Conservation (phyloP, 2,797 vertebrate species). For the Diplodus puntazzo region DNA sequence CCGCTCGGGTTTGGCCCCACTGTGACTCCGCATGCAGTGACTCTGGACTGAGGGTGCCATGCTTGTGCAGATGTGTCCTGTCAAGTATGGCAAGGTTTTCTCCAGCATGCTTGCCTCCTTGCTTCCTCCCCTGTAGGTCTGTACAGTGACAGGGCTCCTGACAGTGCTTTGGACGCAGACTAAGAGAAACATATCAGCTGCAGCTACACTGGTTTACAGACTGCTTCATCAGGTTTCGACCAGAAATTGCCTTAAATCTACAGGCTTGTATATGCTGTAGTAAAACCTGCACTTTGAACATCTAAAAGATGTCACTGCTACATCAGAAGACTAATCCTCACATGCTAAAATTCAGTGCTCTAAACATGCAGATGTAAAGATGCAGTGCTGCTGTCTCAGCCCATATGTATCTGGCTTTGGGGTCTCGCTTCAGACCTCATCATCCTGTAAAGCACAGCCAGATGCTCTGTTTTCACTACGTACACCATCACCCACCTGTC, state of each 20-base stretch:
- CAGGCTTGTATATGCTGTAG: not conserved
- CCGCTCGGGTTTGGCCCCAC: conserved; percentile 77
- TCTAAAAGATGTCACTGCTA: not conserved
- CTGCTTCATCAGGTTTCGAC: conserved; percentile 4
- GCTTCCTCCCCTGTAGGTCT: conserved; percentile 86
- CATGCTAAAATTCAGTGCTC: conserved; percentile 10
- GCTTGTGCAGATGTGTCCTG: conserved; percentile 85
- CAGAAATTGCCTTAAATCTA: conserved; percentile 15
- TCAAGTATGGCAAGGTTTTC: conserved; percentile 86
- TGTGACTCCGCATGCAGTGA: conserved; percentile 88
- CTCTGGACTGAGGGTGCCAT: conserved; percentile 86
- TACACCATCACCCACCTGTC: not conserved
- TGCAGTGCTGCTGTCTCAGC: conserved; percentile 67
- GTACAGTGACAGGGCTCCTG: conserved; percentile 72
- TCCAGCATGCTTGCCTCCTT: conserved; percentile 88
- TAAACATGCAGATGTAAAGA: conserved; percentile 3
- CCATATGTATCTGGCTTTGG: conserved; percentile 73
- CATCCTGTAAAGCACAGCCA: conserved; percentile 76
- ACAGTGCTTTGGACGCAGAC: conserved; percentile 74
- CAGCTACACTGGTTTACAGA: conserved; percentile 59
- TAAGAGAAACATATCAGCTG: conserved; percentile 77
- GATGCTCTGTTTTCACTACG: conserved; percentile 66
- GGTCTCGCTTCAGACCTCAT: conserved; percentile 52
- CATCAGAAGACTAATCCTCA: not conserved
- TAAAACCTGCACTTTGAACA: not conserved